These are phyloP conservation scores for Actias luna DNA, from an alignment of 2,888 invertebrate genomes.

Conservation along the genomic window DNA sequence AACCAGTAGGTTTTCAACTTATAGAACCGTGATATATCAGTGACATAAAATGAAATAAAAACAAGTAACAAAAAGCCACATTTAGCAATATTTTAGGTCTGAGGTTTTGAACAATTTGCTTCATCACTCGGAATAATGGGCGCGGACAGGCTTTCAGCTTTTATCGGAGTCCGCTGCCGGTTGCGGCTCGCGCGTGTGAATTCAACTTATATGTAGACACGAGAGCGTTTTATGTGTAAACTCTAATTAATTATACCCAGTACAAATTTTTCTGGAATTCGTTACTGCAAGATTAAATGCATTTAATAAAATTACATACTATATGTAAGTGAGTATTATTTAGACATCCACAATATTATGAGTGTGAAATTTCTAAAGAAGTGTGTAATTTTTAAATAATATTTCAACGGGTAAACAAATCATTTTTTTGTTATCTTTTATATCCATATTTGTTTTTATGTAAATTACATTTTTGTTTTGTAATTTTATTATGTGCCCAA, in stretches of 20 bases:
- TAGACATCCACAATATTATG: too few species aligned
- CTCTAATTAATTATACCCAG: slow-evolving; percentile 9
- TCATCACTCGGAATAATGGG: slow-evolving; percentile 57
- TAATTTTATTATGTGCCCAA: too few species aligned
- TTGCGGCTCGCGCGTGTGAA: slow-evolving; percentile 28
- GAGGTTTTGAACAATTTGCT: slow-evolving; percentile 48
- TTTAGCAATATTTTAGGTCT: slow-evolving; percentile 25
- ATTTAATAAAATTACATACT: background rate
- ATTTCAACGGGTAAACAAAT: too few species aligned
- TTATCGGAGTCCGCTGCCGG: slow-evolving; percentile 21
- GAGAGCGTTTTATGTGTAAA: slow-evolving; percentile 3
- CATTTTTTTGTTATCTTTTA: too few species aligned
- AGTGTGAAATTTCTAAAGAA: too few species aligned
- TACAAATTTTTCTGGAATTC: background rate
- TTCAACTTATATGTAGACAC: slow-evolving; percentile 32
- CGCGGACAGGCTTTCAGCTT: slow-evolving; percentile 47
- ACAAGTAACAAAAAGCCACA: slow-evolving; percentile 17
- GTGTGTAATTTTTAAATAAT: too few species aligned
- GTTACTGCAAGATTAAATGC: background rate
- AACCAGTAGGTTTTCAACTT: background rate
- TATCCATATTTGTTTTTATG: too few species aligned
- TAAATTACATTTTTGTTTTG: too few species aligned
- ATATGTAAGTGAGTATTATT: background rate
- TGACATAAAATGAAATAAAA: background rate
- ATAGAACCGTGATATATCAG: background rate